phyloP scores from a whole-genome alignment of 2,797 vertebrate genomes.

The Sciaenops ocellatus region DNA sequence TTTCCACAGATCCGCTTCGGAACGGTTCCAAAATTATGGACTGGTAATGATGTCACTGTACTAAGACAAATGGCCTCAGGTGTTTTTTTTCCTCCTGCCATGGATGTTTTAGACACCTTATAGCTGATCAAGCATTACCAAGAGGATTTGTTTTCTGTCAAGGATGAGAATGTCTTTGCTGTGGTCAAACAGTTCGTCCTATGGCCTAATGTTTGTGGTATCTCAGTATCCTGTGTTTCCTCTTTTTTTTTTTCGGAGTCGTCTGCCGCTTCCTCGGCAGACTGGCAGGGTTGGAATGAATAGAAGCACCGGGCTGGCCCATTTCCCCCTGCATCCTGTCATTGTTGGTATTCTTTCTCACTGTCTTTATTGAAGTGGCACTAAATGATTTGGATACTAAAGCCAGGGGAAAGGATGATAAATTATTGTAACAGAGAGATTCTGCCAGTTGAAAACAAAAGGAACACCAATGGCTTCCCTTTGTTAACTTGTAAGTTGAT shows the following conservation, averaged over 20 bases:
- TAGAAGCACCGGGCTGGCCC: conserved; percentile 20
- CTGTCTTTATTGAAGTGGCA: conserved; percentile 24
- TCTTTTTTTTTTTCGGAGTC: conserved; percentile 70
- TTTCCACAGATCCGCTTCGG: not conserved
- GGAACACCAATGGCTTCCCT: not conserved
- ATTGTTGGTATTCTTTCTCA: conserved; percentile 50
- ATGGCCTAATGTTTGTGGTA: conserved; percentile 28
- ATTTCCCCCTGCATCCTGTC: conserved; percentile 60
- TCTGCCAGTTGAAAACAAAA: not conserved
- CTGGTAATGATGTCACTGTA: not conserved
- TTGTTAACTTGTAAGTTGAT: conserved; percentile 4
- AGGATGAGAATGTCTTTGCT: not conserved
- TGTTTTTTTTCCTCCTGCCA: not conserved
- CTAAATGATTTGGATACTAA: not conserved
- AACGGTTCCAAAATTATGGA: not conserved
- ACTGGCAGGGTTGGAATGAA: conserved; percentile 52
- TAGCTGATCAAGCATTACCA: conserved; percentile 22
- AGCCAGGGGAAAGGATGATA: not conserved
- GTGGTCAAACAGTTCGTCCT: conserved; percentile 22
- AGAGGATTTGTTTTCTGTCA: conserved; percentile 13
- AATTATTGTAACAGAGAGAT: not conserved
- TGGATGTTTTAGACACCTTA: conserved; percentile 15
- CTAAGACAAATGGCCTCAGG: not conserved
- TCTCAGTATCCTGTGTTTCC: conserved; percentile 71
- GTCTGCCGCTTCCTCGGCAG: conserved; percentile 64